Base-by-base conservation (phyloP, 2,888 invertebrate genomes). In the Tiliacea citrago region DNA sequence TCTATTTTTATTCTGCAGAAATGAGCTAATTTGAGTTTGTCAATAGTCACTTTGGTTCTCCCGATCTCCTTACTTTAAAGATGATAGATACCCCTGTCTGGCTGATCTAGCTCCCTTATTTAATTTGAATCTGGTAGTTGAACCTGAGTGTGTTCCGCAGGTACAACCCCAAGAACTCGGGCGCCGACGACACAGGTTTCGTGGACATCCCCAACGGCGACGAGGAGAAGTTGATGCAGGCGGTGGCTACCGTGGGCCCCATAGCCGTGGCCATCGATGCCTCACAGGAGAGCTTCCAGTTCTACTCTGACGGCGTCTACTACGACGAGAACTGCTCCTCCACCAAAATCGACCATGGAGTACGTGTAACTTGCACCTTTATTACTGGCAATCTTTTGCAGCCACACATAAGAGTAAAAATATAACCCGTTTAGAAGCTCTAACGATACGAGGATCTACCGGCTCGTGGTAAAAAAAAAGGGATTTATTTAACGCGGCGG, bases 241-340 rank as follows among this genome's bases (percentile, higher is more conserved):
- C 99, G 21, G 97, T 99, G 66, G 99, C 99, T 73, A 98, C 98
- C 0, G 93, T 98, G 79, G 99, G 99, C 0, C 99, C 99, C 13
- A 96, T 99, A 65, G 97, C 98, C 12, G 98, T 99, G 68, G 99
- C 98, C 89, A 99, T 99, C 91, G 99, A 99, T 96, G 99, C 99
- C 81, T 98, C 98, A 62, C 98, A 97, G 86, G 97, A 97, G 91
- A 97, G 97, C 83, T 99, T 99, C 97, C 98, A 99, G 95, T 98
- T 98, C 92, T 99, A 99, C 95, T 97, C 97, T 5, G 95, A 97
- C 86, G 98, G 98, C 53, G 97, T 99, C 75, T 99, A 99, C 95
- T 97, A 97, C 91, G 99, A 99, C 86, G 97, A 97, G 61, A 94
- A 97, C 67, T 99, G 99, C 96, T 97, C 98, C 87, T 90, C 97